Conservation (phyloP, 2,113 vertebrate genomes). For the Python bivittatus region DNA sequence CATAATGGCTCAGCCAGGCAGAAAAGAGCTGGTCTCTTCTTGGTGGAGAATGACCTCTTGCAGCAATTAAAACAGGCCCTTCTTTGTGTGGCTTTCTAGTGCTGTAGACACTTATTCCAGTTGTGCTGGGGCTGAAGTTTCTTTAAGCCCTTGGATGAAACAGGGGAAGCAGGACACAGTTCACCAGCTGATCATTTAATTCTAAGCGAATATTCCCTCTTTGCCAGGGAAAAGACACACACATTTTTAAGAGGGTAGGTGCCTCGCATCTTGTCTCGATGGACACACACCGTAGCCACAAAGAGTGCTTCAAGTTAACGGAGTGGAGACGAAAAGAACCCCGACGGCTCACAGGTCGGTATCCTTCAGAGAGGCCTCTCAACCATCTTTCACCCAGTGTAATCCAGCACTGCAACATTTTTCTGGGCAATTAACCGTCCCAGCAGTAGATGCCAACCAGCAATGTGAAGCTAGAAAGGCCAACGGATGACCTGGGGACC, state of each 20-base stretch:
- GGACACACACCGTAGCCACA: background rate
- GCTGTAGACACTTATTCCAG: background rate
- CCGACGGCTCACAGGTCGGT: background rate
- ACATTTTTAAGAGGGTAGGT: background rate
- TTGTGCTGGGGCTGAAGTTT: background rate
- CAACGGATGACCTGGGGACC: background rate
- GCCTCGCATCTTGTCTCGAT: background rate
- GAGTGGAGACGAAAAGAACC: background rate
- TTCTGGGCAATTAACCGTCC: background rate
- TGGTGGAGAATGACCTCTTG: background rate
- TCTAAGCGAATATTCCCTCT: background rate
- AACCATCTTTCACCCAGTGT: background rate
- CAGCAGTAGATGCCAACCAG: background rate
- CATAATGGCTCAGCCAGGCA: background rate
- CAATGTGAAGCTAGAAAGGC: background rate
- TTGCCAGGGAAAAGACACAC: background rate
- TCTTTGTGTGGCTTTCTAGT: background rate
- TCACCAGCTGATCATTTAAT: background rate
- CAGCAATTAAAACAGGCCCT: background rate
- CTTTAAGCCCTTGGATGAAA: background rate
- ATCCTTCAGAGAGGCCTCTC: background rate
- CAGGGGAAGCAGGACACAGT: background rate
- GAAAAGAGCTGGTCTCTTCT: background rate
- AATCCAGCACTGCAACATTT: background rate
- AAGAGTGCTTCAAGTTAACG: background rate